These are phyloP conservation scores for Physella acuta DNA, from an alignment of 1,140 invertebrate species.

Conservation along the genomic window DNA sequence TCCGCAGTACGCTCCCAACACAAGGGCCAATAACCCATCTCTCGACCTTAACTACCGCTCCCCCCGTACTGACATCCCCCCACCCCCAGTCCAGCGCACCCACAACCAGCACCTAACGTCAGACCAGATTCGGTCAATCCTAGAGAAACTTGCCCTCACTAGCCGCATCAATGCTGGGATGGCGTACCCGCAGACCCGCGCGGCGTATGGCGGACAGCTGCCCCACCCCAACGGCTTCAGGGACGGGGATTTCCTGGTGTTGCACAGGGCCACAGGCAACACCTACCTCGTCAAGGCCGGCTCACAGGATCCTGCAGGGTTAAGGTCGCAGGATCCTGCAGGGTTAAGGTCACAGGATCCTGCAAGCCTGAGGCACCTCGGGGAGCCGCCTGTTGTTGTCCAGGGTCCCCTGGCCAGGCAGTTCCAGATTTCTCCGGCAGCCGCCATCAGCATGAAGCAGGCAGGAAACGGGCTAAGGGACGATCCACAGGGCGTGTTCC, in stretches of 20 bases:
- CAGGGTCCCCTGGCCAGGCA: background rate
- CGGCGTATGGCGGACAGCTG: background rate
- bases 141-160: background rate
- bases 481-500: background rate
- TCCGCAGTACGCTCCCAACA: too few species aligned
- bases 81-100: too few species aligned
- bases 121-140: background rate
- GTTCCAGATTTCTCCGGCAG: background rate
- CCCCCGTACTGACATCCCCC: too few species aligned
- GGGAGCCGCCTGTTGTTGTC: background rate
- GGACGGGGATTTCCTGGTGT: background rate
- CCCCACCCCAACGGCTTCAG: background rate
- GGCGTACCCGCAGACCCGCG: background rate
- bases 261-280: background rate
- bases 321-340: background rate
- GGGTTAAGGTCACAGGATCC: background rate
- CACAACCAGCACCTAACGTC: too few species aligned
- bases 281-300: background rate
- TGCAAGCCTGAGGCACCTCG: background rate
- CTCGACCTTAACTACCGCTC: too few species aligned
- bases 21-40: too few species aligned
- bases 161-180: background rate
- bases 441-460: background rate
- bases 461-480: background rate
- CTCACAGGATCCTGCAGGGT: background rate